A percentile compares a stretch with the other conserved stretches of the same genome.
These are phyloP conservation scores for Poecilobothrus nobilitatus DNA, from an alignment of 2,888 invertebrate species.

Conservation along the genomic window DNA sequence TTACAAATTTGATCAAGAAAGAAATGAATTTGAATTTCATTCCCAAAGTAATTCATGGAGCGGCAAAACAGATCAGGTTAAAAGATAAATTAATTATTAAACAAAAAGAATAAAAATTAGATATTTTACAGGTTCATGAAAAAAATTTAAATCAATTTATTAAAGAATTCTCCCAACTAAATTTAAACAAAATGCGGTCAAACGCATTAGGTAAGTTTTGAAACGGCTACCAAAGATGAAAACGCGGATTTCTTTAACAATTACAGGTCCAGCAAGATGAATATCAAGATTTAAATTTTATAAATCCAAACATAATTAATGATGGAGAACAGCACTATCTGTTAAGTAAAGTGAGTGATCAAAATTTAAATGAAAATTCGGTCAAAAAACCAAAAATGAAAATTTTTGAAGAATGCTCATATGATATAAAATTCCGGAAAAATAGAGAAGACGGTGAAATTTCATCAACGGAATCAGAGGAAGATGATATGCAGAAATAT, in stretches of 20 bases:
- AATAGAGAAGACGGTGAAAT: conserved; percentile 13
- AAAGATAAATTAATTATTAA: background rate
- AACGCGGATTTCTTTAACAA: conserved; percentile 44
- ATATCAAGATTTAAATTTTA: conserved; percentile 20
- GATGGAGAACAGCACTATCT: background rate
- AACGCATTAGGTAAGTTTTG: conserved; percentile 49
- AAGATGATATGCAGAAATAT: conserved; percentile 28
- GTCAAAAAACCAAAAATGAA: background rate
- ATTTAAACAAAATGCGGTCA: conserved; percentile 47
- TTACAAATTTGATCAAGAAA: conserved; percentile 69
- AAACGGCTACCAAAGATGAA: conserved; percentile 39
- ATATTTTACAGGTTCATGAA: conserved; percentile 26
- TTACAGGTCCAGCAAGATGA: conserved; percentile 29
- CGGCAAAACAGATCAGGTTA: background rate
- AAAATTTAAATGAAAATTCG: background rate
- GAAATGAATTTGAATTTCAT: conserved; percentile 68
- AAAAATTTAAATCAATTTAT: conserved; percentile 39
- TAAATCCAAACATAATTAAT: background rate
- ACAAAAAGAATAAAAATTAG: background rate
- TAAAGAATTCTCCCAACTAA: conserved; percentile 40
- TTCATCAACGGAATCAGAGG: conserved; percentile 9
- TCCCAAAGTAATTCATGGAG: conserved; percentile 55
- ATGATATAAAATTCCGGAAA: background rate
- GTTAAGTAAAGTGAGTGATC: background rate
- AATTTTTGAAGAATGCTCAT: background rate